Base-by-base conservation (phyloP, 1,140 invertebrate genomes). In the Ruditapes philippinarum region DNA sequence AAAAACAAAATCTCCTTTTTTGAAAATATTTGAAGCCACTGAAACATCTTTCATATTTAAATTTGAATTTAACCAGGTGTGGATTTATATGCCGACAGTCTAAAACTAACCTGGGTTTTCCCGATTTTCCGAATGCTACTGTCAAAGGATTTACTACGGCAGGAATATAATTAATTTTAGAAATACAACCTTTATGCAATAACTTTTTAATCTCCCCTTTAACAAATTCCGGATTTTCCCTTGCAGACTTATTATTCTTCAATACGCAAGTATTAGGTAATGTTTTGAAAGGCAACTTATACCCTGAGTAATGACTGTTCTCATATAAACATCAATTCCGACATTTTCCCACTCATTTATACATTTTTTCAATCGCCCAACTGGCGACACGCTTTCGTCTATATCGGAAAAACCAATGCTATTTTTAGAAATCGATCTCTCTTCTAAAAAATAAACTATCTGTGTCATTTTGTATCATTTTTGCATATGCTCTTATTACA, bases 191-290 rank as follows among this genome's bases (percentile, higher is more conserved):
- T 70, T 90, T 90, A 25, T 65, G 0, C 40, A 90, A 51, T 19
- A 90, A 51, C 36, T n/a, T 76, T 28, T 87, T 5, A 60, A 87
- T 90, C 79, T 90, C 89, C 4, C 12, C 0, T 28, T 4, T 68
- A 22, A 86, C 78, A 62, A 49, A 87, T 7, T 78, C 40, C 31
- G 65, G 0, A n/a, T 90, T 83, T 17, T 78, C 40, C 19, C 73
- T 51, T 25, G 89, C 78, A 7, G 84, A 90, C 60, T 79, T 90
- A 79, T 88, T 90, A 28, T 90, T 90, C 40, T 79, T 88, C 22
- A 88, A 45, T 51, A 22, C 0, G 3, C 28, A 31, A 42, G 4
- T 70, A n/a, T 65, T 45, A 22, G 89, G 89, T 19, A 49, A 31
- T 0, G 57, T 83, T 68, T 83, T 82, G 0, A 88, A 83, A 22